Evolutionary conservation across 2,797 vertebrate species (phyloP), one percentile per base, ranked within the genome.

Genomic region (Calcarius lapponicus): DNA sequence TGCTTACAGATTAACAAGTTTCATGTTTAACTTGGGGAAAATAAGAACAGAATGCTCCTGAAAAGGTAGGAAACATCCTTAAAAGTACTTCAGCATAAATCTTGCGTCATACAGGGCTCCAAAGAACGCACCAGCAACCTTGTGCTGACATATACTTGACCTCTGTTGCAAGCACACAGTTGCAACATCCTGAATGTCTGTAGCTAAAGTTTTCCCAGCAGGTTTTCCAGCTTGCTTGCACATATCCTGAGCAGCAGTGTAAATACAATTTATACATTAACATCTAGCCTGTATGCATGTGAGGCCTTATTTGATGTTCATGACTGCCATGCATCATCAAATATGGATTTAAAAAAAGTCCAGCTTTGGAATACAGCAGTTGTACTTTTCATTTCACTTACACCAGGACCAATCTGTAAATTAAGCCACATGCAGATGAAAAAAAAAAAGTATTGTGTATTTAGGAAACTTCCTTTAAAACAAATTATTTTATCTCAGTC

Each of bases 91-190:
- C 58, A 81, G 91, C 6, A 0, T 50, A 38, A 78, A 54, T 71
- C 50, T 58, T 22, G 22, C 31, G 3, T 91, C 95, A 83, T 18
- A 69, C 54, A 72, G 80, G 80, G 94, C 81, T 93, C 75, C 53
- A 60, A 60, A 90, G 69, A 90, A 81, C 1, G 3, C 90, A 94
- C 54, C 74, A 82, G 85, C 79, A 79, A 45, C 80, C 62, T 20
- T 66, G 80, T 93, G 92, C 95, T 95, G 92, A 75, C 88, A 88
- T 87, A 80, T 13, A 74, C 81, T 92, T 97, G 88, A 92, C 80
- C 87, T 95, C 90, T 72, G 54, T 32, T 75, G 57, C 58, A 71
- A 86, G 56, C 54, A 80, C 75, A 79, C 74, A 87, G 91, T 53
- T 91, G 79, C 71, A 90, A 61, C 73, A 88, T 81, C 78, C 91